A percentile compares a stretch with the other conserved stretches of the same genome.
phyloP scores from a whole-genome alignment of 2,888 invertebrate genomes.

The Bruchidius siliquastri region DNA sequence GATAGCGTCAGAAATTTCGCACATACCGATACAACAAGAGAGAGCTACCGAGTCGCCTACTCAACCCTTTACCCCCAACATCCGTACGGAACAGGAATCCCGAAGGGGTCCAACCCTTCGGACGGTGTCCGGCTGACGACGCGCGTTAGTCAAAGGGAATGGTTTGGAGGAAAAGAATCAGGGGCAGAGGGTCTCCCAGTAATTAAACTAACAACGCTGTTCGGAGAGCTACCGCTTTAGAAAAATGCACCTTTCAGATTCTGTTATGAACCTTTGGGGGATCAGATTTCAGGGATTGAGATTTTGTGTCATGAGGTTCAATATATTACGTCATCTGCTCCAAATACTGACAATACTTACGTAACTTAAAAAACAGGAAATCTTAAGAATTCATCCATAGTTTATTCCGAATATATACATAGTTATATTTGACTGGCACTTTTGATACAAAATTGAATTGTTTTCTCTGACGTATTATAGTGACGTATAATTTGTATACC shows the following conservation, averaged over 20 bases:
- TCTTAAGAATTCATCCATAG: too few relatives aligned
- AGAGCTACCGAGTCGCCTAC: neutral
- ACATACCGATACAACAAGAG: neutral
- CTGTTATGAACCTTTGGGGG: slow-evolving; percentile 12
- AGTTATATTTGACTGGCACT: too few relatives aligned
- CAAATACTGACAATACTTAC: too few relatives aligned
- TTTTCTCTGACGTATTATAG: too few relatives aligned
- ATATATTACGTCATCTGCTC: too few relatives aligned
- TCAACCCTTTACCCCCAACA: neutral
- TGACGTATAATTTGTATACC: too few relatives aligned
- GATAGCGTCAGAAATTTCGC: neutral
- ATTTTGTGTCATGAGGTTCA: neutral
- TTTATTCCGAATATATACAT: too few relatives aligned
- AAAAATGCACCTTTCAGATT: slow-evolving; percentile 36
- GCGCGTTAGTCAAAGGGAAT: neutral
- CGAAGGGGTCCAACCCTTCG: neutral
- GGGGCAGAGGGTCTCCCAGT: slow-evolving; percentile 29
- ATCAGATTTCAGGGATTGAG: neutral
- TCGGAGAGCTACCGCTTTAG: slow-evolving; percentile 30
- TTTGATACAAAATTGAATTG: too few relatives aligned
- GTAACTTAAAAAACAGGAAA: too few relatives aligned
- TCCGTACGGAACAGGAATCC: neutral
- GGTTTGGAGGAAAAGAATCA: neutral
- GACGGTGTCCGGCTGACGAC: neutral
- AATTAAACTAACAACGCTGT: slow-evolving; percentile 45